Percentiles rank a stretch among this genome's conserved stretches.
Conservation (phyloP, 2,797 vertebrate species). For the Pseudotriccus pelzelni region DNA sequence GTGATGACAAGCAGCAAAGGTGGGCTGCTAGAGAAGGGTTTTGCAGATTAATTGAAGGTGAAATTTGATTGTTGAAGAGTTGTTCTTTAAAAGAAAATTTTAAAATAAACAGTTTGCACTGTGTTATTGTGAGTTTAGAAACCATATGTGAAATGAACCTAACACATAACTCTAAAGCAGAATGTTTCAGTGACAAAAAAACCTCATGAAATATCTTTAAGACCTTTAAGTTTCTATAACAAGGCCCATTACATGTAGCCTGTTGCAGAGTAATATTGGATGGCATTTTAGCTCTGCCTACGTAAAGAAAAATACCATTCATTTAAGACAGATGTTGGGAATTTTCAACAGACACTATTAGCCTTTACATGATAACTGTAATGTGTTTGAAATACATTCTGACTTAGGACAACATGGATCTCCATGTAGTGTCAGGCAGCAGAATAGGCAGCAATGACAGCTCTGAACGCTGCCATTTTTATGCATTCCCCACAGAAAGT, state of each 20-base stretch:
- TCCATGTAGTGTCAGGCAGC: neutral
- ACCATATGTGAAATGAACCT: neutral
- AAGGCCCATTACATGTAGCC: neutral
- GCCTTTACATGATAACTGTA: neutral
- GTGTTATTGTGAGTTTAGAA: neutral
- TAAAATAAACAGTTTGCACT: neutral
- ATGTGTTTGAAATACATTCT: neutral
- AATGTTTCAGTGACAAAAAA: constrained; percentile 8
- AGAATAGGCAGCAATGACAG: neutral
- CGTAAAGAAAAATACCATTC: neutral
- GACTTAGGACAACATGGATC: neutral
- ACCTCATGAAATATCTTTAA: neutral
- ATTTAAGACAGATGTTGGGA: neutral
- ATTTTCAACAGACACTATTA: neutral
- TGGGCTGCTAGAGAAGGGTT: neutral
- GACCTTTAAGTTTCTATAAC: constrained; percentile 25
- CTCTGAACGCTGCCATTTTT: neutral
- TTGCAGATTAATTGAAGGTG: neutral
- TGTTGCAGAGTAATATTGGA: neutral
- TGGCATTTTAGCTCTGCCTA: constrained; percentile 42
- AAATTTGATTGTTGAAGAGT: neutral
- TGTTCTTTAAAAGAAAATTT: neutral
- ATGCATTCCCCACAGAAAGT: neutral
- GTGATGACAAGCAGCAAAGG: neutral
- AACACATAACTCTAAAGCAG: neutral